These are phyloP conservation scores for Semicossyphus pulcher DNA, from an alignment of 2,113 vertebrate species.

Conservation along the genomic window DNA sequence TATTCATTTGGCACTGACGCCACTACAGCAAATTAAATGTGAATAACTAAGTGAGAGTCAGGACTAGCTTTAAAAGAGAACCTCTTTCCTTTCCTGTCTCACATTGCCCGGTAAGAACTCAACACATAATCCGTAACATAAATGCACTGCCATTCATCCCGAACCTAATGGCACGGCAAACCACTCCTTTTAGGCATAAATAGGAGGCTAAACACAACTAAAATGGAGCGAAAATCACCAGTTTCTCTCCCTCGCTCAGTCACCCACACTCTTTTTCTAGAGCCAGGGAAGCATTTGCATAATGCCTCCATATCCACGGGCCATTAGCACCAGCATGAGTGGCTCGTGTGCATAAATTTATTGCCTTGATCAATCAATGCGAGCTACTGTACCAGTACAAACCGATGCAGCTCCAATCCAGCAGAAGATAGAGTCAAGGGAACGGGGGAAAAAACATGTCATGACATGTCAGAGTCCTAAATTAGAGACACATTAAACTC, in stretches of 20 bases:
- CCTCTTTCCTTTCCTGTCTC: not conserved
- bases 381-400: conserved; percentile 55
- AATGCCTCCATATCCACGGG: conserved; percentile 72
- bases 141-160: conserved; percentile 40
- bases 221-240: conserved; percentile 63
- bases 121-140: not conserved
- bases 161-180: conserved; percentile 58
- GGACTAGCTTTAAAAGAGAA: not conserved
- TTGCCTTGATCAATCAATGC: conserved; percentile 70
- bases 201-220: conserved; percentile 54
- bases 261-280: conserved; percentile 36
- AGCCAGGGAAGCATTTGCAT: conserved; percentile 68
- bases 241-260: conserved; percentile 50
- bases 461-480: conserved; percentile 5
- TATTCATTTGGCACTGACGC: not conserved
- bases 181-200: conserved; percentile 50
- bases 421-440: not conserved
- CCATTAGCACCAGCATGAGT: conserved; percentile 72
- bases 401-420: conserved; percentile 12
- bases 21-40: not conserved
- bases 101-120: not conserved
- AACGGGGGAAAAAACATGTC: not conserved
- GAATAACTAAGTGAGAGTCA: not conserved
- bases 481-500: not conserved
- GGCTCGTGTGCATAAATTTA: conserved; percentile 66